Base-by-base conservation (phyloP, 2,797 vertebrate genomes). In the Sebastolobus altivelis region DNA sequence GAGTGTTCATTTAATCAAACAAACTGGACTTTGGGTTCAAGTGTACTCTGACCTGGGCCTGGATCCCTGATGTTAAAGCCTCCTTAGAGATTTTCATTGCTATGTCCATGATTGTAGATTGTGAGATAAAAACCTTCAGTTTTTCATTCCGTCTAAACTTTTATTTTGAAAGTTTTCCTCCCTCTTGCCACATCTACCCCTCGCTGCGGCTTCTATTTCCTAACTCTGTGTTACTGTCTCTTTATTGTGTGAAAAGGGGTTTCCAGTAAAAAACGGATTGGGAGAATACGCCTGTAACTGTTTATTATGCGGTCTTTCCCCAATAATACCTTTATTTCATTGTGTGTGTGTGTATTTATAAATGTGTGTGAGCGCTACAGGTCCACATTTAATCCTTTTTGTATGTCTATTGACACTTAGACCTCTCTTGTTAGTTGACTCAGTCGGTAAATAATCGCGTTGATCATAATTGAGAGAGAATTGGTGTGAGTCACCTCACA, bases 151-250 rank as follows among this genome's bases (percentile, higher is more conserved):
- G 49, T 25, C 29, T 35, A 37, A 49, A 37, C 65, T 72, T 84
- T 88, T 82, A 79, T 87, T 90, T 83, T 75, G 72, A 83, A 87
- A 58, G 52, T 61, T 43, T 27, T 55, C 61, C 37, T 33, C 54
- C 60, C 52, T 37, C 55, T 40, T 52, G 22, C 65, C 67, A 66
- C 69, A 46, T 35, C 46, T 63, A 59, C 31, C 79, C 83, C 81
- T 87, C 25, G 27, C 79, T 83, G 83, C 75, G 82, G 84, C 78
- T 87, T 71, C 18, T 75, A 61, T 89, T 92, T 81, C 72, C 75
- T 79, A 80, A 79, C 80, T 80, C 58, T 46, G 16, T 82, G 86
- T 82, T 88, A 68, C 46, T 72, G 29, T 65, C 68, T 77, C 66
- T 75, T 74, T 80, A 63, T 75, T 83, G 67, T 82, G 74, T 65